phyloP scores from a whole-genome alignment of 2,113 vertebrate genomes.

The Otolemur garnettii region DNA sequence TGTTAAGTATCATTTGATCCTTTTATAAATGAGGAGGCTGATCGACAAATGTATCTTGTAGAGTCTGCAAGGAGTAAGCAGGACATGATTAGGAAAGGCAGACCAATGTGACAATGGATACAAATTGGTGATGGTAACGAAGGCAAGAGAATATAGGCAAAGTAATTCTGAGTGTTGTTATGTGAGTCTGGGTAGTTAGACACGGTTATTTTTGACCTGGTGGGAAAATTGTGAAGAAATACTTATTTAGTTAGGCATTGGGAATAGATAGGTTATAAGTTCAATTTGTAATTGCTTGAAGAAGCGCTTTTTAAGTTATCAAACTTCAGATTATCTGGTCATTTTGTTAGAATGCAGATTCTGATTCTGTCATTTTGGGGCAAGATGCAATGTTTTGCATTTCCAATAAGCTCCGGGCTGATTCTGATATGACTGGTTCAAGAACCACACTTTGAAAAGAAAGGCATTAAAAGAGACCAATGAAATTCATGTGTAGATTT shows the following conservation, averaged over 20 bases:
- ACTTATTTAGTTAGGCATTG: background rate
- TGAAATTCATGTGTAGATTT: background rate
- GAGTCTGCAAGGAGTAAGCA: background rate
- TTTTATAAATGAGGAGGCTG: conserved; percentile 28
- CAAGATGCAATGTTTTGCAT: background rate
- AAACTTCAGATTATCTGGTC: background rate
- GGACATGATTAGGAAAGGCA: background rate
- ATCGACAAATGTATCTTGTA: background rate
- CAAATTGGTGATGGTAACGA: background rate
- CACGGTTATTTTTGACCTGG: background rate
- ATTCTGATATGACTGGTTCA: background rate
- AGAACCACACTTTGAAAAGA: background rate
- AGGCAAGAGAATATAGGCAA: background rate
- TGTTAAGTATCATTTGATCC: background rate
- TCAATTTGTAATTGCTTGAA: conserved; percentile 35
- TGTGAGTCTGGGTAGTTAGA: background rate
- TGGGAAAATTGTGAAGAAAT: conserved; percentile 12
- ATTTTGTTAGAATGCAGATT: background rate
- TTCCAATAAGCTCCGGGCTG: background rate
- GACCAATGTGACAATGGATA: background rate
- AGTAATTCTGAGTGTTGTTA: background rate
- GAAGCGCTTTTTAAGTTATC: background rate
- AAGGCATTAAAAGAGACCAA: background rate
- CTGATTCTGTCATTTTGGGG: background rate
- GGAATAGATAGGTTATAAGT: background rate